These are phyloP conservation scores for Cheilosia grossa DNA, from an alignment of 2,888 invertebrate species.

Conservation along the genomic window DNA sequence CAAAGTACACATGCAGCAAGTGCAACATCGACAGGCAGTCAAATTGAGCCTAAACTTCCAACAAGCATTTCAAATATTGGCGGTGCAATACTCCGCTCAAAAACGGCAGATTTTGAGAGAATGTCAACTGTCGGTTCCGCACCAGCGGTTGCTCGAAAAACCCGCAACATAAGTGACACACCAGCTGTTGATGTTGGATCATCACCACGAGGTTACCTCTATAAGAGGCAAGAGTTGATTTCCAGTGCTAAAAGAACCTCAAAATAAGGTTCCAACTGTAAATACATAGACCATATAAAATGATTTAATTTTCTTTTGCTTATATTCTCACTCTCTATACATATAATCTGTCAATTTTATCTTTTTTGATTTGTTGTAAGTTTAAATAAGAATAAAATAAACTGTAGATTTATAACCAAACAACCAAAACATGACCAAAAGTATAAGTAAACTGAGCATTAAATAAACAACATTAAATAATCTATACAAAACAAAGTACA, in stretches of 20 bases:
- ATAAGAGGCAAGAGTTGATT: conserved; percentile 92
- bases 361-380: conserved; percentile 1
- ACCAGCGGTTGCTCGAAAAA: conserved; percentile 17
- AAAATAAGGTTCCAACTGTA: conserved; percentile 34
- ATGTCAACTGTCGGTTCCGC: conserved; percentile 57
- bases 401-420: too few species aligned
- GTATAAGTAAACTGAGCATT: too few species aligned
- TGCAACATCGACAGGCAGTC: conserved; percentile 14
- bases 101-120: conserved; percentile 88
- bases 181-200: conserved; percentile 15
- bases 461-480: not conserved
- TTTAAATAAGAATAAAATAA: not conserved
- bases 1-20: not conserved
- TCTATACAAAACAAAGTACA: not conserved
- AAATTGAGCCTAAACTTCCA: conserved; percentile 82
- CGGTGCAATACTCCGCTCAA: conserved; percentile 87
- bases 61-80: conserved; percentile 87
- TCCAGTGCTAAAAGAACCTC: conserved; percentile 86
- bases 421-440: not conserved
- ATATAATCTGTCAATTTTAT: not conserved
- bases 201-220: conserved; percentile 84
- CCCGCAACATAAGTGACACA: not conserved
- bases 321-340: not conserved
- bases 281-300: not conserved
- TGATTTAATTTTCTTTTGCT: not conserved